Conservation (phyloP, 2,797 vertebrate genomes). For the Chelidonichthys spinosus region DNA sequence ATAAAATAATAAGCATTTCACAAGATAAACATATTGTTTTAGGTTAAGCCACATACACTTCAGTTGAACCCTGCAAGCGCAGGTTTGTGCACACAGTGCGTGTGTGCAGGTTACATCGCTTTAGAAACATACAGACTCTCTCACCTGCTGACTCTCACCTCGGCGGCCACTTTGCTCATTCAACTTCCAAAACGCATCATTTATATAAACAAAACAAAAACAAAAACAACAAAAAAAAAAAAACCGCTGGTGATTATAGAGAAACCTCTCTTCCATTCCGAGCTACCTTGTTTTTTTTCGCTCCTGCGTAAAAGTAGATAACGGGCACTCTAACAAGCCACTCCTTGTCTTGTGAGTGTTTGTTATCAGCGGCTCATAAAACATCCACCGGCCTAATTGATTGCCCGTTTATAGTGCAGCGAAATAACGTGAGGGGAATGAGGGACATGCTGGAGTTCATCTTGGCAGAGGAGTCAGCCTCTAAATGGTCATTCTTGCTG, state of each 20-base stretch:
- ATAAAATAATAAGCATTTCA: background rate
- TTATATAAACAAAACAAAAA: background rate
- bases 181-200: background rate
- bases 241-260: background rate
- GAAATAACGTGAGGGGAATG: slow-evolving; percentile 42
- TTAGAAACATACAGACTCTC: slow-evolving; percentile 3
- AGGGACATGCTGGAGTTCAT: slow-evolving; percentile 20
- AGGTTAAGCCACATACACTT: background rate
- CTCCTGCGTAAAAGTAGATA: slow-evolving; percentile 45
- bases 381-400: slow-evolving; percentile 58
- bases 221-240: too few species aligned
- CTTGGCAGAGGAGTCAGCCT: slow-evolving; percentile 11
- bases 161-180: slow-evolving; percentile 8
- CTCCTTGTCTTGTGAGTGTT: slow-evolving; percentile 45
- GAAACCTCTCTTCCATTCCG: background rate
- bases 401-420: slow-evolving; percentile 41
- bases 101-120: slow-evolving; percentile 1
- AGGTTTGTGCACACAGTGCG: background rate
- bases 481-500: background rate
- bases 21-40: background rate
- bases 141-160: slow-evolving; percentile 42
- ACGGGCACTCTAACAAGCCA: slow-evolving; percentile 32
- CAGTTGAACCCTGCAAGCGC: background rate
- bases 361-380: slow-evolving; percentile 74
- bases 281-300: slow-evolving; percentile 57